These are phyloP conservation scores for Myzus persicae DNA, from an alignment of 1,140 invertebrate genomes.

Conservation along the genomic window DNA sequence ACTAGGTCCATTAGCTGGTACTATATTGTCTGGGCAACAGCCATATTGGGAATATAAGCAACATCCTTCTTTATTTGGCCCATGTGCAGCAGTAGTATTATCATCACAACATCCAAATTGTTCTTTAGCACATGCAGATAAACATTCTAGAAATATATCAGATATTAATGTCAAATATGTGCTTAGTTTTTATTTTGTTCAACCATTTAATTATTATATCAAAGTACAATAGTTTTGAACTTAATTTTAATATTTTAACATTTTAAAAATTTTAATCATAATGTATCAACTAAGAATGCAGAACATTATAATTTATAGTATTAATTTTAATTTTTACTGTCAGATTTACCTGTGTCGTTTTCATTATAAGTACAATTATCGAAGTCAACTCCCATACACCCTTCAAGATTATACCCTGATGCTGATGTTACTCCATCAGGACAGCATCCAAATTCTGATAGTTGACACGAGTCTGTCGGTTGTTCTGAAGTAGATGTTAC, in stretches of 20 bases:
- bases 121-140: slow-evolving; percentile 74
- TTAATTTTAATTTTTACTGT: background rate
- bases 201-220: background rate
- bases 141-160: slow-evolving; percentile 71
- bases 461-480: slow-evolving; percentile 3
- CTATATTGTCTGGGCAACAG: slow-evolving; percentile 90
- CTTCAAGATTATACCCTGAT: slow-evolving; percentile 69
- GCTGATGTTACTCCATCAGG: slow-evolving; percentile 72
- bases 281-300: background rate
- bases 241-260: background rate
- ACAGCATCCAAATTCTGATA: slow-evolving; percentile 72
- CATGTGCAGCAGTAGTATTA: slow-evolving; percentile 83
- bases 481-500: slow-evolving; percentile 36
- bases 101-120: slow-evolving; percentile 90
- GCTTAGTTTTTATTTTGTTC: background rate
- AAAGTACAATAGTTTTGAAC: background rate
- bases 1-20: slow-evolving; percentile 81
- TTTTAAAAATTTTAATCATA: background rate
- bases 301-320: background rate
- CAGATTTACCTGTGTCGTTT: slow-evolving; percentile 67
- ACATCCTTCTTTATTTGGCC: slow-evolving; percentile 82
- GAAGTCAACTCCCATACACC: slow-evolving; percentile 65
- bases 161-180: background rate
- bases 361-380: slow-evolving; percentile 70
- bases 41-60: slow-evolving; percentile 77